Evolutionary conservation across 2,888 invertebrate genomes (phyloP).

Genomic region (Scaptomyza parva): DNA sequence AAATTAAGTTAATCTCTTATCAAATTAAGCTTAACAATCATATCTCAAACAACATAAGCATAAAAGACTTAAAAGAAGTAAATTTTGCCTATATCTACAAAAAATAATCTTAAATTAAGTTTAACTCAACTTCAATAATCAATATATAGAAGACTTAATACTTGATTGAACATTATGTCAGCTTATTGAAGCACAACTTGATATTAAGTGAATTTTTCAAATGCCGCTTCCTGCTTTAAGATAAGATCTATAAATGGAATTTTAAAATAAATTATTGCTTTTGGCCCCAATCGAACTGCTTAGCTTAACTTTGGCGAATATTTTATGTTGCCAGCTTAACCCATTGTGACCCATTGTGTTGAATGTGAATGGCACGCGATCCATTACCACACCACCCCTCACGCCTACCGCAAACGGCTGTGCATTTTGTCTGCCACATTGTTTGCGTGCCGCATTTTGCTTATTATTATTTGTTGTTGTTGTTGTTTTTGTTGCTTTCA

Average conservation of each 20-base stretch:
- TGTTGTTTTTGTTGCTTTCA: constrained; percentile 1
- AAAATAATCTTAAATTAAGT: no score
- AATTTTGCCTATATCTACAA: neutral
- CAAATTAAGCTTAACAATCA: neutral
- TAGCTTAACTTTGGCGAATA: constrained; percentile 4
- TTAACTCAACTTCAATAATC: no score
- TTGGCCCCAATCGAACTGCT: constrained; percentile 1
- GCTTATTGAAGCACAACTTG: neutral
- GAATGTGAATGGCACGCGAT: constrained; percentile 63
- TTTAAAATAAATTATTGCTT: constrained; percentile 19
- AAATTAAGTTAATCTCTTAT: no score
- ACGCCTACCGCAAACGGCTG: neutral
- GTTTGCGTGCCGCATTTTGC: constrained; percentile 24
- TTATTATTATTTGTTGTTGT: constrained; percentile 43
- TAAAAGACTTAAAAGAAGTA: neutral
- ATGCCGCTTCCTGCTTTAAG: neutral
- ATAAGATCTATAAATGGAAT: neutral
- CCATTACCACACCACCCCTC: constrained; percentile 18
- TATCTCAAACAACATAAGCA: neutral
- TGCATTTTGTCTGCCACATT: constrained; percentile 1
- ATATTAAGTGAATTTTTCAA: neutral
- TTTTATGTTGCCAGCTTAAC: constrained; percentile 54
- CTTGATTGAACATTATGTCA: no score
- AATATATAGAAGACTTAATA: no score
- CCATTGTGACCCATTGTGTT: constrained; percentile 63